Evolutionary conservation across 2,797 vertebrate genomes (phyloP).

Genomic region (Hippoglossus hippoglossus): DNA sequence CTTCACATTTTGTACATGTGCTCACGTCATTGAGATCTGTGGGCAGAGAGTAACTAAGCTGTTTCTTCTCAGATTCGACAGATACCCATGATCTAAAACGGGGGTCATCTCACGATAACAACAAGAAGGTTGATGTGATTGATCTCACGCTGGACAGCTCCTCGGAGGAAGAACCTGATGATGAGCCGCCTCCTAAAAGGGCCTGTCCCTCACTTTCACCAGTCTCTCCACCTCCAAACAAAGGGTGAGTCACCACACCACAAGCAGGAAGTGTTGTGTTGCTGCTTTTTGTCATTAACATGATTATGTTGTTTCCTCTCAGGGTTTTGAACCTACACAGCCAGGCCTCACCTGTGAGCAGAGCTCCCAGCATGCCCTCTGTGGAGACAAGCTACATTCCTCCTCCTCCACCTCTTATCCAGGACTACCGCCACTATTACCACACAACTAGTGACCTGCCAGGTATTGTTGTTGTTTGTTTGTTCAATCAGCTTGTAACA

Average conservation of each 20-base stretch:
- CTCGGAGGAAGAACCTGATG: constrained; percentile 95
- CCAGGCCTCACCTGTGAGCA: constrained; percentile 92
- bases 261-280: constrained; percentile 2
- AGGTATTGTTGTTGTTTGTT: constrained; percentile 52
- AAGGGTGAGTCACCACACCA: constrained; percentile 84
- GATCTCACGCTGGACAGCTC: constrained; percentile 98
- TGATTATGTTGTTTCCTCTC: constrained; percentile 21
- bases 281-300: constrained; percentile 16
- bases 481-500: background rate
- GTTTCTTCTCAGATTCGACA: constrained; percentile 77
- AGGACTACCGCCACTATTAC: constrained; percentile 98
- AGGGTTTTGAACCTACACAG: constrained; percentile 92
- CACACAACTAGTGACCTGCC: constrained; percentile 92
- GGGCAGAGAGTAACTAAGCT: constrained; percentile 8
- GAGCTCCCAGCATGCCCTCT: constrained; percentile 94
- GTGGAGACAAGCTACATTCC: constrained; percentile 98
- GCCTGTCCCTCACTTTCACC: constrained; percentile 94
- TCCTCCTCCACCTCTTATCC: constrained; percentile 92
- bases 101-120: constrained; percentile 83
- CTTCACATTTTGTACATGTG: background rate
- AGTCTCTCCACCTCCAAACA: constrained; percentile 90
- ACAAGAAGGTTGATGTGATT: constrained; percentile 95
- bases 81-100: constrained; percentile 89
- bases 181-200: constrained; percentile 93
- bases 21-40: background rate